phyloP scores from a whole-genome alignment of 2,888 invertebrate genomes.

The Seira musarum region DNA sequence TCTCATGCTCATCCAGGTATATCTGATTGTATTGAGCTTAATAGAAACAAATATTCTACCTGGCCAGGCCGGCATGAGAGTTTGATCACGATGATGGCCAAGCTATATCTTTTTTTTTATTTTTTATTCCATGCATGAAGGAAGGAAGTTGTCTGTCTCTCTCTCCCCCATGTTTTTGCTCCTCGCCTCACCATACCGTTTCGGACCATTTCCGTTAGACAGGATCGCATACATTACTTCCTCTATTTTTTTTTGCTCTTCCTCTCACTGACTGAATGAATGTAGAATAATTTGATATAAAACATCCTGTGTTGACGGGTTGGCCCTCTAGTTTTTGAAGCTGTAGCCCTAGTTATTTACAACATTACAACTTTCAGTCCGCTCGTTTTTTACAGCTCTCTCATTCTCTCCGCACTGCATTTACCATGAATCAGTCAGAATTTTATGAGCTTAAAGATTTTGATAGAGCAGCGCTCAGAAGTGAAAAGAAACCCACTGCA shows the following conservation, averaged over 20 bases:
- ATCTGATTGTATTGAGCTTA: background rate
- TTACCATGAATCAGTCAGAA: conserved; percentile 42
- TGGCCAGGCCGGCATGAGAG: background rate
- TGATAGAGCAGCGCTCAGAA: background rate
- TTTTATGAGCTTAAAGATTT: conserved; percentile 35
- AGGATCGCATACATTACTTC: conserved; percentile 27
- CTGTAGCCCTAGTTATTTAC: conserved; percentile 9
- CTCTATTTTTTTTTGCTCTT: background rate
- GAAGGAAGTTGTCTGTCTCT: background rate
- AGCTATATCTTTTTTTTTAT: background rate
- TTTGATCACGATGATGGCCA: conserved; percentile 3
- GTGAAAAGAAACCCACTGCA: background rate
- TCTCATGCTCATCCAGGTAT: background rate
- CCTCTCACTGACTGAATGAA: background rate
- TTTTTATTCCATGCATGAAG: conserved; percentile 15
- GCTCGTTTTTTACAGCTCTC: background rate
- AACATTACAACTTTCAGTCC: background rate
- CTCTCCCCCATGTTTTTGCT: background rate
- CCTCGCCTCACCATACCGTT: conserved; percentile 21
- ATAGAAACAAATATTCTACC: conserved; percentile 12
- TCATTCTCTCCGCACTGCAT: conserved; percentile 20
- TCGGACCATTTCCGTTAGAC: conserved; percentile 40
- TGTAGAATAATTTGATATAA: conserved; percentile 11
- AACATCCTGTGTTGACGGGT: conserved; percentile 9
- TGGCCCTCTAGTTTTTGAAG: background rate